These are phyloP conservation scores for Brachylomia viminalis DNA, from an alignment of 2,888 invertebrate species.

Conservation along the genomic window DNA sequence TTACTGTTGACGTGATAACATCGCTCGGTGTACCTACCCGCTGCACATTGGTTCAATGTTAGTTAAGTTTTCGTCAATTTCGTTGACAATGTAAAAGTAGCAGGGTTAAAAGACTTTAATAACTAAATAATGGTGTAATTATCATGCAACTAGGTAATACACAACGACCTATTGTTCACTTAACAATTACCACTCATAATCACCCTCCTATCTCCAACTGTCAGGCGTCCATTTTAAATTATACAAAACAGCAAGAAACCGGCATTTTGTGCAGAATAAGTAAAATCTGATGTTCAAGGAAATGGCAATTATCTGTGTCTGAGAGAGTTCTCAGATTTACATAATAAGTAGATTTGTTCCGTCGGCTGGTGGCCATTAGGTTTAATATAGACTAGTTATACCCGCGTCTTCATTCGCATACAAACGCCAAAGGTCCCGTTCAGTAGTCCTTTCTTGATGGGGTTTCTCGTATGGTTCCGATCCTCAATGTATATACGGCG, in stretches of 20 bases:
- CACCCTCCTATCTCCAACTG: constrained; percentile 8
- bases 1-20: neutral
- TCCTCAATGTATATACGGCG: neutral
- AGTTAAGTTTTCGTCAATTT: too few species aligned
- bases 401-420: neutral
- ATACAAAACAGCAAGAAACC: constrained; percentile 33
- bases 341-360: constrained; percentile 64
- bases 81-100: neutral
- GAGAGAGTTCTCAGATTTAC: constrained; percentile 52
- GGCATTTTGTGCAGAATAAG: constrained; percentile 32
- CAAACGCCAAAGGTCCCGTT: neutral
- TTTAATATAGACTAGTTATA: neutral
- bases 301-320: constrained; percentile 50
- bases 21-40: neutral
- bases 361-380: constrained; percentile 18
- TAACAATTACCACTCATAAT: constrained; percentile 1
- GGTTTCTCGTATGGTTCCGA: neutral
- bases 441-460: neutral
- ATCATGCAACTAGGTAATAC: neutral
- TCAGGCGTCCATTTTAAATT: constrained; percentile 48
- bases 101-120: neutral
- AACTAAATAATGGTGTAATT: neutral
- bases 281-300: constrained; percentile 42
- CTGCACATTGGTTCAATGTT: too few species aligned
- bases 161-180: neutral